Conservation (phyloP, 1,140 invertebrate species). For the Calycopis cecrops region DNA sequence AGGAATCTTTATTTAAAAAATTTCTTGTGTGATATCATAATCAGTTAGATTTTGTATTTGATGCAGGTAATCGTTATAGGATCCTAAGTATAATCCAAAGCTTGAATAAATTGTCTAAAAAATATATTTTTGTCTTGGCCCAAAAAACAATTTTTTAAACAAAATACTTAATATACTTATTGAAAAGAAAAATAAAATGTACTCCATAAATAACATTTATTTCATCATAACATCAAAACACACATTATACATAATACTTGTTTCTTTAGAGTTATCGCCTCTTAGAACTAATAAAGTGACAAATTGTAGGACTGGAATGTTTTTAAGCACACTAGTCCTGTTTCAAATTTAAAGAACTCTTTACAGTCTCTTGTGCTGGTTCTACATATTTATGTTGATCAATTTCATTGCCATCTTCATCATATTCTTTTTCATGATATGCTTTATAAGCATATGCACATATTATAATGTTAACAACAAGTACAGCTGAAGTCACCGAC, state of each 20-base stretch:
- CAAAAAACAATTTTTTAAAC: no score
- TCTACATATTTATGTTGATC: constrained; percentile 50
- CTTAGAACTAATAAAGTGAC: constrained; percentile 15
- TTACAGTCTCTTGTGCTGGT: constrained; percentile 30
- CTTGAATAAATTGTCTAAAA: no score
- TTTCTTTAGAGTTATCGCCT: background rate
- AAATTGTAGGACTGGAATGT: constrained; percentile 41
- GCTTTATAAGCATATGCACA: constrained; percentile 86
- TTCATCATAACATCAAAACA: background rate
- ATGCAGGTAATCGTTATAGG: constrained; percentile 76
- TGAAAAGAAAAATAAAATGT: background rate
- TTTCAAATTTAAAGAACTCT: constrained; percentile 57
- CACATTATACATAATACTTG: constrained; percentile 6
- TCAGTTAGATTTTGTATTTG: constrained; percentile 66
- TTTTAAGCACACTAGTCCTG: constrained; percentile 43
- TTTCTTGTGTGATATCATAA: constrained; percentile 86
- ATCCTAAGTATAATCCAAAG: no score
- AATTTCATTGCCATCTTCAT: constrained; percentile 76
- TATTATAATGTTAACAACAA: constrained; percentile 87
- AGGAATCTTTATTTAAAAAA: no score
- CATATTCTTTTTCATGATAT: constrained; percentile 81
- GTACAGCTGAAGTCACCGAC: constrained; percentile 84
- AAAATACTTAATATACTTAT: no score
- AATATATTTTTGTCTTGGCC: no score
- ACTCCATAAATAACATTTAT: background rate